Evolutionary conservation across 2,888 invertebrate genomes (phyloP), one percentile per base, ranked within the genome.

Genomic region (Dioctria linearis): DNA sequence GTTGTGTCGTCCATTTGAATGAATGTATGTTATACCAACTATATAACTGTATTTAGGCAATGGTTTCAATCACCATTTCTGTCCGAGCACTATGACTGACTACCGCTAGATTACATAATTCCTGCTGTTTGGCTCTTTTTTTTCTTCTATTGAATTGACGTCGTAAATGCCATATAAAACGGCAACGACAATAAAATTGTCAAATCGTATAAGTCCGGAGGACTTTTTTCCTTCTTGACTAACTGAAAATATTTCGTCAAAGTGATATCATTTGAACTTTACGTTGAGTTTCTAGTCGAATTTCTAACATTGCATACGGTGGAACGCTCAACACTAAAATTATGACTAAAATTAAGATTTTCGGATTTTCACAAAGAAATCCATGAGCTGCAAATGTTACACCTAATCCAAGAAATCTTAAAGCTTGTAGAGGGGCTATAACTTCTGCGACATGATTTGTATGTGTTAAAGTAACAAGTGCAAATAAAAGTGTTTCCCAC

Each of bases 401-500:
- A 6, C 92, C 91, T 81, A 93, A 87, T 2, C 94, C 94, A 0
- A 92, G 85, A 87, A 90, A 87, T 86, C 91, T 92, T 88, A 93
- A 85, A 85, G 92, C 92, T 88, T 93, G 87, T 2, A 91, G 86
- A 0, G 90, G 87, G 3, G 87, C 92, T 89, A 86, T 83, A 3
- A 88, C 86, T 79, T 88, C 87, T 4, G 85, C 84, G n/a, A 88
- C 88, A 84, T 87, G 90, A 85, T 87, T 87, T 83, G 87, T 85
- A 79, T 89, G 89, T 78, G 88, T 89, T 5, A 88, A 84, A 3
- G 89, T 89, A 61, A 89, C 86, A 80, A 89, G 83, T n/a, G 89
- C 87, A 66, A 89, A 90, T 75, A 90, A 87, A 39, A 92, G 87
- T 3, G 95, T 94, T 86, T 96, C 95, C 95, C 95, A 96, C 83